phyloP scores from a whole-genome alignment of 2,888 invertebrate species.

The Itoplectis maculator region DNA sequence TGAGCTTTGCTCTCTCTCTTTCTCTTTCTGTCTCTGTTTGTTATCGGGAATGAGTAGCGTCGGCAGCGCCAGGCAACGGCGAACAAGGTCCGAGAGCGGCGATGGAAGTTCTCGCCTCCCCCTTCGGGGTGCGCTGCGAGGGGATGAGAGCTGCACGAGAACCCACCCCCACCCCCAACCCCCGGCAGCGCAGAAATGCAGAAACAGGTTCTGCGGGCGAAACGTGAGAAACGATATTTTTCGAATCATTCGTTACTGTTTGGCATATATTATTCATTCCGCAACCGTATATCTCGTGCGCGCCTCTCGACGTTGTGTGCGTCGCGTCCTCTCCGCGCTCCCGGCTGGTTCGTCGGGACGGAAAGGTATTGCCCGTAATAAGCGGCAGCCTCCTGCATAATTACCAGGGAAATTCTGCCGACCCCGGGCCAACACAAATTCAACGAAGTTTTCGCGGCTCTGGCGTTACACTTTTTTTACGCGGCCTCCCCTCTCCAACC shows the following conservation, averaged over 20 bases:
- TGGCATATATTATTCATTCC: slow-evolving; percentile 77
- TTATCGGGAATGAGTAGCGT: slow-evolving; percentile 60
- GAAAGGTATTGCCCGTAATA: slow-evolving; percentile 71
- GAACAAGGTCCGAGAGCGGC: slow-evolving; percentile 53
- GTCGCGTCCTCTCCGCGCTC: slow-evolving; percentile 24
- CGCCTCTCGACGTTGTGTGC: neutral
- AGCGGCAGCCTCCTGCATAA: slow-evolving; percentile 67
- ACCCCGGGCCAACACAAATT: slow-evolving; percentile 61
- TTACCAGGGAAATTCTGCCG: slow-evolving; percentile 58
- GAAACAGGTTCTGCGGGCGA: slow-evolving; percentile 68
- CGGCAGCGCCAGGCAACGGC: slow-evolving; percentile 34
- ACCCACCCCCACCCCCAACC: too few species aligned
- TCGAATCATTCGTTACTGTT: slow-evolving; percentile 75
- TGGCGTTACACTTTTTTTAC: slow-evolving; percentile 7
- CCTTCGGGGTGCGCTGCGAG: too few species aligned
- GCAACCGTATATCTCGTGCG: slow-evolving; percentile 69
- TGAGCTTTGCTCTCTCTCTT: too few species aligned
- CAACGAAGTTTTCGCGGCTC: slow-evolving; percentile 51
- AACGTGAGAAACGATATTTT: slow-evolving; percentile 73
- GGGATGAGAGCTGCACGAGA: too few species aligned
- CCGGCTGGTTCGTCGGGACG: slow-evolving; percentile 30
- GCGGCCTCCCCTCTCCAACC: neutral
- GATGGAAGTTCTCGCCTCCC: slow-evolving; percentile 62
- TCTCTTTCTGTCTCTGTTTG: slow-evolving; percentile 62
- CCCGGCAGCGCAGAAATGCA: too few species aligned